Conservation (phyloP, 2,888 invertebrate species). For the Steinernema carpocapsae region DNA sequence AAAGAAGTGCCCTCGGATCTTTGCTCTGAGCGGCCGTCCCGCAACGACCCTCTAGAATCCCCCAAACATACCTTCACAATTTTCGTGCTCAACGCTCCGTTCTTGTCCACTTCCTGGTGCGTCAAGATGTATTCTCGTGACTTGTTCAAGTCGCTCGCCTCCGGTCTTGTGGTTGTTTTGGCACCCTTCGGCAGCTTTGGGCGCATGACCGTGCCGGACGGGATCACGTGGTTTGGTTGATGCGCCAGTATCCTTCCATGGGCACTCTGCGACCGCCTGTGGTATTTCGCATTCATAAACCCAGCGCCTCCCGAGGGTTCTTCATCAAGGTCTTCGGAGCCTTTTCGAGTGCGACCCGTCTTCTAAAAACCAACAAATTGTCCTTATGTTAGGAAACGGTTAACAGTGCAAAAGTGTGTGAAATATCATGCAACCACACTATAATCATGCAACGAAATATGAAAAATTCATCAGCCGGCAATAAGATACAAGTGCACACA, state of each 20-base stretch:
- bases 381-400: too few relatives aligned
- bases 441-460: neutral
- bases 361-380: slow-evolving; percentile 1
- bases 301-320: neutral
- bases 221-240: slow-evolving; percentile 57
- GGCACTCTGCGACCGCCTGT: slow-evolving; percentile 46
- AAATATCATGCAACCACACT: neutral
- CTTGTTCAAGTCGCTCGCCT: slow-evolving; percentile 78
- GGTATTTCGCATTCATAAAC: slow-evolving; percentile 38
- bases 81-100: slow-evolving; percentile 90
- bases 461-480: neutral
- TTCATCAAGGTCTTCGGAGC: neutral
- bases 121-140: slow-evolving; percentile 86
- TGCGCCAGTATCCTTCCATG: slow-evolving; percentile 58
- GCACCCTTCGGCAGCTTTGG: slow-evolving; percentile 80
- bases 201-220: slow-evolving; percentile 78
- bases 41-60: neutral
- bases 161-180: slow-evolving; percentile 73
- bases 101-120: slow-evolving; percentile 87
- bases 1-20: too few relatives aligned
- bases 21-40: too few relatives aligned
- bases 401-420: too few relatives aligned
- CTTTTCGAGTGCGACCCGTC: neutral
- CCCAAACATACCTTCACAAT: slow-evolving; percentile 78
- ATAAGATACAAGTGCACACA: neutral